These are phyloP conservation scores for Sarcophaga rosellei DNA, from an alignment of 2,888 invertebrate genomes.

Conservation along the genomic window DNA sequence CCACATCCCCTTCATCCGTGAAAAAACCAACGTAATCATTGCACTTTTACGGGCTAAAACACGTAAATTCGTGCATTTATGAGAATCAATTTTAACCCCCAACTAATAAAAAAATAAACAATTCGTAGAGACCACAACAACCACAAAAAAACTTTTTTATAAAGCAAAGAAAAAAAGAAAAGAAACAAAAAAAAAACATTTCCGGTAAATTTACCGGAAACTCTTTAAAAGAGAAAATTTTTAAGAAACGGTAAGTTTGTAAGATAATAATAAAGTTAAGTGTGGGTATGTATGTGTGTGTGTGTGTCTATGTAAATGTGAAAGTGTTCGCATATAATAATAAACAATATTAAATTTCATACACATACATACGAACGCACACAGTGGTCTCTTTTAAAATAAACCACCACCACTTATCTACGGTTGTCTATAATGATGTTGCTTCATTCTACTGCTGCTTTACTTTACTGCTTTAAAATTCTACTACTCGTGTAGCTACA, in stretches of 20 bases:
- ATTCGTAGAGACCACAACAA: constrained; percentile 31
- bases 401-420: neutral
- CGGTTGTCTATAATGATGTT: neutral
- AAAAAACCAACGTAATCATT: too few species aligned
- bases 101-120: too few species aligned
- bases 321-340: constrained; percentile 18
- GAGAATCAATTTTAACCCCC: too few species aligned
- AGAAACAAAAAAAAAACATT: neutral
- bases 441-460: neutral
- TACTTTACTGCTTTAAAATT: neutral
- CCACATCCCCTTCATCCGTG: too few species aligned
- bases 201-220: constrained; percentile 41
- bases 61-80: too few species aligned
- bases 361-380: constrained; percentile 15
- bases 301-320: too few species aligned
- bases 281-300: too few species aligned
- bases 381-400: neutral
- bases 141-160: constrained; percentile 23
- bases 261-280: constrained; percentile 23
- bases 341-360: constrained; percentile 10
- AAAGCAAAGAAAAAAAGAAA: too few species aligned
- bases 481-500: neutral
- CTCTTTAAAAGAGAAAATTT: too few species aligned
- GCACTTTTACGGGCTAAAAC: too few species aligned
- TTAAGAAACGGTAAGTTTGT: constrained; percentile 1